These are phyloP conservation scores for Irena cyanogastra DNA, from an alignment of 2,113 vertebrate species.

Conservation along the genomic window DNA sequence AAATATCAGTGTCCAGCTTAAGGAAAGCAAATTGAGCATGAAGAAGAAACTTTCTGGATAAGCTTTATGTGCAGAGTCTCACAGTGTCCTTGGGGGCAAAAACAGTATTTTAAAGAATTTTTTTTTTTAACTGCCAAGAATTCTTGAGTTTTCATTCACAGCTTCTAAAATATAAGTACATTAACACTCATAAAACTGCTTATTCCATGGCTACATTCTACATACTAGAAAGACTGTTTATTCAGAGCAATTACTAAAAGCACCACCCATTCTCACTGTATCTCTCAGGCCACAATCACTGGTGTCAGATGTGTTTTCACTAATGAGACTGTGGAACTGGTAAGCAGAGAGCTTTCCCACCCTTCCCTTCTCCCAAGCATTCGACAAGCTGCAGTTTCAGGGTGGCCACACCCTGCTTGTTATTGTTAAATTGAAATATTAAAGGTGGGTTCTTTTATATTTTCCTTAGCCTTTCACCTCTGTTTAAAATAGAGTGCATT, in stretches of 20 bases:
- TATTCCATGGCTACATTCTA: background rate
- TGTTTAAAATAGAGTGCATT: constrained; percentile 41
- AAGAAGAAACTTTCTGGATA: background rate
- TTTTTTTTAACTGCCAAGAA: background rate
- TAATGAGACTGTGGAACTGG: constrained; percentile 39
- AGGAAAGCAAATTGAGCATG: background rate
- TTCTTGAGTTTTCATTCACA: constrained; percentile 8
- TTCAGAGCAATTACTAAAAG: background rate
- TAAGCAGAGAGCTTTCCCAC: constrained; percentile 66
- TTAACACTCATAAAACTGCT: background rate
- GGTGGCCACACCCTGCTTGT: constrained; percentile 62
- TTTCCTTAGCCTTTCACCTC: constrained; percentile 61
- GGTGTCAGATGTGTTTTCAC: constrained; percentile 59
- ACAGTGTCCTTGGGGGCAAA: background rate
- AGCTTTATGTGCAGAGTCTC: background rate
- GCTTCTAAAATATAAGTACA: background rate
- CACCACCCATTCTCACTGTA: constrained; percentile 32
- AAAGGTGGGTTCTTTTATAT: constrained; percentile 43
- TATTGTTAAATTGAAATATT: constrained; percentile 70
- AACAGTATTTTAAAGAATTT: background rate
- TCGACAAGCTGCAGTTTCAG: constrained; percentile 20
- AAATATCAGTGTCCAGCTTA: background rate
- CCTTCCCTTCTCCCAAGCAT: constrained; percentile 71
- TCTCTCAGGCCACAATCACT: constrained; percentile 29
- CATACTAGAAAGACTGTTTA: background rate